Base-by-base conservation (phyloP, 2,113 vertebrate genomes). In the Phaethornis superciliosus region DNA sequence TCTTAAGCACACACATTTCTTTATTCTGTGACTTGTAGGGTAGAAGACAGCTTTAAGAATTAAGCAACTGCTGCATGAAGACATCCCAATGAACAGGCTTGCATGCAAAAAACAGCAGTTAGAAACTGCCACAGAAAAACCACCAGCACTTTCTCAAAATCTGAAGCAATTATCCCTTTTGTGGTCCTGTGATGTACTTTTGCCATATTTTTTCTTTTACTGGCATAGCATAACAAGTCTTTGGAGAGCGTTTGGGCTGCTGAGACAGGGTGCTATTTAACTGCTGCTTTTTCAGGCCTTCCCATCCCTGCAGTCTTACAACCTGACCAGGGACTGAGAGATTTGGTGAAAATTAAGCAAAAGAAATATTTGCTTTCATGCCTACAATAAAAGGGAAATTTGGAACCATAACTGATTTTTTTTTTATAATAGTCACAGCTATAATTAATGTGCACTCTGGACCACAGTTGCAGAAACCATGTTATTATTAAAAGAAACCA, bases 281-380 rank as follows among this genome's bases (percentile, higher is more conserved):
- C 20, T 62, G 47, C 17, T 1, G 10, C 51, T 78, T 64, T 62
- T 49, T 63, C 13, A 32, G 52, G 35, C 37, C 65, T 37, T 68
- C 22, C 18, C 28, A 20, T 55, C 6, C 6, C 32, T 40, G 7
- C 15, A n/a, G 3, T n/a, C 58, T 52, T 58, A 47, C 10, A 54
- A 0, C 12, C 28, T 46, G 30, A 67, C 4, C 5, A 54, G n/a
- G 9, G 7, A 42, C 40, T 32, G 20, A 60, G 60, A 85, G 42
- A 10, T 58, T 67, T 56, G 0, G 0, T 35, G 40, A 47, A 32
- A 44, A 69, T 12, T 33, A 37, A 72, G 44, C 13, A 75, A 32
- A 93, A 54, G 8, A 55, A 65, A 3, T 47, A 23, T 2, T 76
- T 59, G 9, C 2, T 83, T 80, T 83, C 15, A 3, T 52, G 22